Conservation (phyloP, 2,113 vertebrate species). For the Pantherophis guttatus region DNA sequence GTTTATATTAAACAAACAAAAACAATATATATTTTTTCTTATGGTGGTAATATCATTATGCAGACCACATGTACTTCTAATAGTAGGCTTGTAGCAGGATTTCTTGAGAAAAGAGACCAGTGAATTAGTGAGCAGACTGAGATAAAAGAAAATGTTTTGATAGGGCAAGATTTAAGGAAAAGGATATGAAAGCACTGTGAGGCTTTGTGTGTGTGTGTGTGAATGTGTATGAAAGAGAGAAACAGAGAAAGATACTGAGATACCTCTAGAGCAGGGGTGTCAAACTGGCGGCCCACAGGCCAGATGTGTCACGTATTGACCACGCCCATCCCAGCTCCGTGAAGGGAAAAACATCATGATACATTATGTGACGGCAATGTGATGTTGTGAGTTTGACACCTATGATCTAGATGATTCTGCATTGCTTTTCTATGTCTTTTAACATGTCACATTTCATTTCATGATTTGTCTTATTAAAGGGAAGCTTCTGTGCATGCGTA, state of each 20-base stretch:
- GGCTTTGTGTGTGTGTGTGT: not conserved
- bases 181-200: not conserved
- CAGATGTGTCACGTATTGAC: too few relatives aligned
- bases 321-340: too few relatives aligned
- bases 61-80: not conserved
- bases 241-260: not conserved
- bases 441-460: not conserved
- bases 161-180: not conserved
- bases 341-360: too few relatives aligned
- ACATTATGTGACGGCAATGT: too few relatives aligned
- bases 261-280: too few relatives aligned
- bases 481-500: fast-evolving
- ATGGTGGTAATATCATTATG: not conserved
- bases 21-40: not conserved
- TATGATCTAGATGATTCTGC: not conserved
- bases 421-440: not conserved
- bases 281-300: too few relatives aligned
- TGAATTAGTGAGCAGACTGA: not conserved
- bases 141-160: not conserved
- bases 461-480: not conserved
- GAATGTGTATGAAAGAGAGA: not conserved
- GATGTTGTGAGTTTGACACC: too few relatives aligned
- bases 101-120: not conserved
- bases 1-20: not conserved
- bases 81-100: not conserved